Base-by-base conservation (phyloP, 2,888 invertebrate genomes). In the Acleris cristana region DNA sequence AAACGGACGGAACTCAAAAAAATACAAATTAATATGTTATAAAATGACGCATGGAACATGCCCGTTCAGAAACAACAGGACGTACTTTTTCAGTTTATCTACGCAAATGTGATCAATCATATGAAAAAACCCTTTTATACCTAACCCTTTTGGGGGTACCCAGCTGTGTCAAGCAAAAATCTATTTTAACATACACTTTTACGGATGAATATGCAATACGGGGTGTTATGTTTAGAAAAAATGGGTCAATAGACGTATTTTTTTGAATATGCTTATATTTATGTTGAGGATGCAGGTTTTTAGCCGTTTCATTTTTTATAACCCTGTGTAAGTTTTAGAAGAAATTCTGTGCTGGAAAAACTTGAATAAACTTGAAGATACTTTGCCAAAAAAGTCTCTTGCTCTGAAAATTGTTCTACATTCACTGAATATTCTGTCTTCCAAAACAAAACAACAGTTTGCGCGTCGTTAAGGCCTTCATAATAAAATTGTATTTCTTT, bases 101-200 rank as follows among this genome's bases (percentile, higher is more conserved):
- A 73, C 77, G 79, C 78, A 81, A 76, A 77, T 74, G 75, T 80
- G 83, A 85, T 85, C 81, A 85, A 85, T 84, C 84, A 82, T 76
- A 78, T 72, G 80, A 77, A 79, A 79, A 79, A 73, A 82, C 74
- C 79, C 81, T 79, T 80, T 79, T 73, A 70, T 65, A 72, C 73
- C 75, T 76, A 73, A 71, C 70, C 69, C 44, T 61, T 45, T 45
- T 52, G 26, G 26, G 26, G 7, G 26, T 52, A 16, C 61, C 59
- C 16, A 18, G 16, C 2, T 3, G 10, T 18, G 66, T 10, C 8
- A 5, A 0, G 14, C 8, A 19, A 62, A 53, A 53, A 48, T 2
- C 12, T 2, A 51, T 18, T 26, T 10, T 53, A 14, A 10, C 16
- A 6, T 5, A 2, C 23, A 34, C 16, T 0, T 3, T 3, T 14